Conservation (phyloP, 2,797 vertebrate genomes). For the Zenarchopterus dispar region DNA sequence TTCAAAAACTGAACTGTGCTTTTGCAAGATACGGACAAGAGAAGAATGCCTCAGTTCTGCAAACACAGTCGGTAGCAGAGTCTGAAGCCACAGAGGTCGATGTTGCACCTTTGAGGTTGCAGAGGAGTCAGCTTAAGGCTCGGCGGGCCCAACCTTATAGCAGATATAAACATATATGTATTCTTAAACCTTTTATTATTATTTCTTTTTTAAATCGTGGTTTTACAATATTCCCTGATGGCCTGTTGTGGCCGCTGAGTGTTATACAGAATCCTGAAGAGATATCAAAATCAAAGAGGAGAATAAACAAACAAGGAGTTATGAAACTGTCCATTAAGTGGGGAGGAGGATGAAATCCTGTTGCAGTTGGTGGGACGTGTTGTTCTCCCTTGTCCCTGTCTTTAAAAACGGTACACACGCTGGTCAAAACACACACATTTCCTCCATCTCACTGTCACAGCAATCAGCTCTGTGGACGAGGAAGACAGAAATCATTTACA, state of each 20-base stretch:
- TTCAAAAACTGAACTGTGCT: slow-evolving; percentile 74
- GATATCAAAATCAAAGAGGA: slow-evolving; percentile 69
- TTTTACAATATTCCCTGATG: slow-evolving; percentile 92
- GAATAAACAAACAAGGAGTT: slow-evolving; percentile 56
- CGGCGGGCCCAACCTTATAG: slow-evolving; percentile 62
- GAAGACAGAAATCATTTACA: slow-evolving; percentile 6
- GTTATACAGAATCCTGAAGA: slow-evolving; percentile 89
- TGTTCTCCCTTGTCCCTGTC: slow-evolving; percentile 76
- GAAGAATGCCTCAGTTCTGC: slow-evolving; percentile 46
- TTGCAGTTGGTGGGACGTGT: slow-evolving; percentile 76
- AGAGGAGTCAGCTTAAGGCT: slow-evolving; percentile 64
- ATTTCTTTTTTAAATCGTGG: slow-evolving; percentile 74
- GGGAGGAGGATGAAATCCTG: slow-evolving; percentile 82
- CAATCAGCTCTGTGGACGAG: slow-evolving; percentile 69
- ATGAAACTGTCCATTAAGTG: slow-evolving; percentile 86
- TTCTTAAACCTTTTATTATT: slow-evolving; percentile 77
- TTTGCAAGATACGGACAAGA: slow-evolving; percentile 61
- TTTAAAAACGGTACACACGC: slow-evolving; percentile 82
- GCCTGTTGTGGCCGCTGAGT: slow-evolving; percentile 90
- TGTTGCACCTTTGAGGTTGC: slow-evolving; percentile 78
- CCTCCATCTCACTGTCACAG: slow-evolving; percentile 73
- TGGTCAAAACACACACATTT: slow-evolving; percentile 83
- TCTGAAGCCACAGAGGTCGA: slow-evolving; percentile 70
- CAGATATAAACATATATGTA: slow-evolving; percentile 84
- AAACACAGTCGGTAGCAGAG: slow-evolving; percentile 50